Percentiles rank a stretch among this genome's conserved stretches.
Conservation (phyloP, 1,140 invertebrate genomes). For the Thaumetopoea pityocampa region DNA sequence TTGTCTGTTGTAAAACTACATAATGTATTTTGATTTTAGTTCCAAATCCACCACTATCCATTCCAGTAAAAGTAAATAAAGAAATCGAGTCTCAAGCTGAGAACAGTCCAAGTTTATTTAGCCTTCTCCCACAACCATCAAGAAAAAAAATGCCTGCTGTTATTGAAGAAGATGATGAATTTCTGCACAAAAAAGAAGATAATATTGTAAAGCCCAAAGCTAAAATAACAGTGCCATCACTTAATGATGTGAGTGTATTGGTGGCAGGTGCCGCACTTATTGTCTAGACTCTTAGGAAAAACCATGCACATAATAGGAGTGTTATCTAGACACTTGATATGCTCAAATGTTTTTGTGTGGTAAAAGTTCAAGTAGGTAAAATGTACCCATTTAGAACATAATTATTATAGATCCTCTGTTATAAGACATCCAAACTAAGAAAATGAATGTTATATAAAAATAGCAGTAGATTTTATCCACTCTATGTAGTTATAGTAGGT, state of each 20-base stretch:
- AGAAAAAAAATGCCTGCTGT: slow-evolving; percentile 39
- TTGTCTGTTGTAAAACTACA: background rate
- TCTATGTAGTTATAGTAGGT: too few species aligned
- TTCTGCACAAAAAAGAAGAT: slow-evolving; percentile 76
- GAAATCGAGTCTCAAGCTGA: slow-evolving; percentile 3
- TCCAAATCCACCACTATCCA: slow-evolving; percentile 8
- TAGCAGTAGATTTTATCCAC: too few species aligned
- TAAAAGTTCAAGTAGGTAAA: too few species aligned
- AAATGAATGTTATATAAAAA: too few species aligned
- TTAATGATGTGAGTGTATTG: slow-evolving; percentile 63
- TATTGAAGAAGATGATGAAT: slow-evolving; percentile 77
- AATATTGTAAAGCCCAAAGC: slow-evolving; percentile 53
- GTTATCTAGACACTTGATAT: too few species aligned
- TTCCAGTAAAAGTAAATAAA: slow-evolving; percentile 3
- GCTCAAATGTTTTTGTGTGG: too few species aligned
- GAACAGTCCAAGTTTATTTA: slow-evolving; percentile 42
- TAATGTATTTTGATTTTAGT: slow-evolving; percentile 1
- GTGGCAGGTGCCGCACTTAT: too few species aligned
- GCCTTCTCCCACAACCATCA: slow-evolving; percentile 45
- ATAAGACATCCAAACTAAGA: too few species aligned
- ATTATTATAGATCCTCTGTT: too few species aligned
- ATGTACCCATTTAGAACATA: too few species aligned
- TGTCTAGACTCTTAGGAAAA: too few species aligned
- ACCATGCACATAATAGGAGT: too few species aligned
- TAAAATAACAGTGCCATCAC: slow-evolving; percentile 58